Base-by-base conservation (phyloP, 2,888 invertebrate genomes). In the Andricus quercusramuli region DNA sequence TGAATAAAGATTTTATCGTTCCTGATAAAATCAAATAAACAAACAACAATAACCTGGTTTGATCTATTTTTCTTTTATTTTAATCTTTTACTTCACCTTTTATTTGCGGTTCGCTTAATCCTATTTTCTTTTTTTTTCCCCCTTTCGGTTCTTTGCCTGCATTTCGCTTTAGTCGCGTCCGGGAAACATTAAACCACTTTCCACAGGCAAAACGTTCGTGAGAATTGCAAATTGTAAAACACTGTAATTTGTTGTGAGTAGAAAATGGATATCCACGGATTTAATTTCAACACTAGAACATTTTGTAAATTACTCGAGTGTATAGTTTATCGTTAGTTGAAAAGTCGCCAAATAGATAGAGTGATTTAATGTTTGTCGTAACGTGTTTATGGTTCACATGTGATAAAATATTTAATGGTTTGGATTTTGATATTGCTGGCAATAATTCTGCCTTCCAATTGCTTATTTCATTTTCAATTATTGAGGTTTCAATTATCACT, bases 101-200 rank as follows among this genome's bases (percentile, higher is more conserved):
- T 74, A 56, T 32, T 17, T 74, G 51, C 4, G 51, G 20, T 56
- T 29, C 37, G 25, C 17, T 70, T 29, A 29, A 47, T 29, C 3
- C 20, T 11, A 6, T 25, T 67, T 67, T 17, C 13, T 13, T 56
- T 74, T 74, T 74, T 70, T 70, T 5, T 22, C 56, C 32, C 32
- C 25, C 44, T 44, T 68, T 47, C 6, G 51, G 56, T 56, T 56
- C 74, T 74, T 56, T 56, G 56, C 56, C 74, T 29, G 56, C 74
- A 56, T 74, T 74, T 56, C 74, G 74, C 56, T 74, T 74, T 74
- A 56, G 32, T 74, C 56, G n/a, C 13, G 74, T 74, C 51, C 51
- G 17, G 51, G 32, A 56, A 74, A 74, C 74, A 74, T 74, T 74
- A 56, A 56, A 74, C 74, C 74, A 74, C 56, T 74, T 74, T 51